Evolutionary conservation across 1,140 invertebrate species (phyloP), one percentile per base, ranked within the genome.

Genomic region (Magallana ariakensis): DNA sequence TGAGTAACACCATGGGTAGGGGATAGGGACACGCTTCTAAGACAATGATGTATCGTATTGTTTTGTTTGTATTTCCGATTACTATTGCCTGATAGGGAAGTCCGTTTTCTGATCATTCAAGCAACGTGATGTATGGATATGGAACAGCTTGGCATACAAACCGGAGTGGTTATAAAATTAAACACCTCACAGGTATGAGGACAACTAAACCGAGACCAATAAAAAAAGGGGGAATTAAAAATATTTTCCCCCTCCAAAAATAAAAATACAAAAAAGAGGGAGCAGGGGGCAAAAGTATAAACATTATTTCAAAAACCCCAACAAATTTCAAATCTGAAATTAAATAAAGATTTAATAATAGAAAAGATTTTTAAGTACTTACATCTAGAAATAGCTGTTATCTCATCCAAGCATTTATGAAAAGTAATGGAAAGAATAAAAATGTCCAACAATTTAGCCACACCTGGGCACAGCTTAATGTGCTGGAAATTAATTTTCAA

Each of bases 81-180:
- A 26, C 33, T 75, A 26, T 26, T 75, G 66, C 22, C 19, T 19
- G 66, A 33, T 75, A 5, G 33, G 66, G 66, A 75, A 4, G 66
- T 26, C 33, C 22, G 22, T 75, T 70, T 70, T 70, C 62, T 46
- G 33, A 66, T 33, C n/a, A 75, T 19, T 75, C 22, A 46, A 46
- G 33, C 33, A 75, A 26, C 26, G 33, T 75, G 66, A 75, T 75
- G 66, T 75, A 75, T 75, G 66, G 22, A 75, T 75, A 75, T 75
- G 66, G 33, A 75, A 75, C 66, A 75, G 66, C 66, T 75, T 75
- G 66, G 66, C 33, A 19, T 22, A 75, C 66, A 75, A 75, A 75
- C 66, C 15, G 66, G 22, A 75, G 66, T 75, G 66, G 66, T 75
- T 75, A 75, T 75, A 75, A 26, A 19, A 75, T 75, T 75, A 15